Percentiles rank a stretch among this genome's conserved stretches.
Evolutionary conservation across 64 coral and sea anemone genomes (phyloP).

Genomic region (Catalaphyllia jardinei): DNA sequence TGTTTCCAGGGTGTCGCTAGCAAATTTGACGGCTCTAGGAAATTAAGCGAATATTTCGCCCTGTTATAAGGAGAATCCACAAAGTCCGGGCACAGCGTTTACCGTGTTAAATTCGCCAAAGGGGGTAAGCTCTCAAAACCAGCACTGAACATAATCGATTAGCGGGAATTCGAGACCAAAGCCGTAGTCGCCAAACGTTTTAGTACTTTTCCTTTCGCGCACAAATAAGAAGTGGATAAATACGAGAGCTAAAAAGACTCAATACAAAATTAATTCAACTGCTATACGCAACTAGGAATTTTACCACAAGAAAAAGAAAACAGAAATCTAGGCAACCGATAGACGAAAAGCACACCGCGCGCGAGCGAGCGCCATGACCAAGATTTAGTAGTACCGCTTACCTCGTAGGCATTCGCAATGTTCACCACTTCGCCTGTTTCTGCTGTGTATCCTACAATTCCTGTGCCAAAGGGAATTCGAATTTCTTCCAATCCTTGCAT

Average conservation of each 20-base stretch:
- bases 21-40: conserved; percentile 18
- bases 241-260: not conserved
- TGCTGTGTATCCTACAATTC: conserved; percentile 96
- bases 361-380: not conserved
- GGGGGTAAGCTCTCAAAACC: conserved; percentile 21
- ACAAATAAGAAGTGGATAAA: not conserved
- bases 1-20: conserved; percentile 36
- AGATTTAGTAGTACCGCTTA: conserved; percentile 36
- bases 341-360: not conserved
- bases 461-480: conserved; percentile 93
- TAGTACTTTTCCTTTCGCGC: not conserved
- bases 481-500: conserved; percentile 98
- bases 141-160: conserved; percentile 36
- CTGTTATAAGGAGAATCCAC: not conserved
- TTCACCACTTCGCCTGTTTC: conserved; percentile 97
- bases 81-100: conserved; percentile 22
- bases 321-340: not conserved
- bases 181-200: not conserved
- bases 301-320: not conserved
- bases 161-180: conserved; percentile 1
- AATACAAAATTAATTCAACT: not conserved
- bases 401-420: conserved; percentile 98
- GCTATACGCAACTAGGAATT: not conserved
- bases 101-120: conserved; percentile 24
- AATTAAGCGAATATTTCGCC: conserved; percentile 32